Evolutionary conservation across 2,888 invertebrate species (phyloP).

Genomic region (Pseudoips prasinana): DNA sequence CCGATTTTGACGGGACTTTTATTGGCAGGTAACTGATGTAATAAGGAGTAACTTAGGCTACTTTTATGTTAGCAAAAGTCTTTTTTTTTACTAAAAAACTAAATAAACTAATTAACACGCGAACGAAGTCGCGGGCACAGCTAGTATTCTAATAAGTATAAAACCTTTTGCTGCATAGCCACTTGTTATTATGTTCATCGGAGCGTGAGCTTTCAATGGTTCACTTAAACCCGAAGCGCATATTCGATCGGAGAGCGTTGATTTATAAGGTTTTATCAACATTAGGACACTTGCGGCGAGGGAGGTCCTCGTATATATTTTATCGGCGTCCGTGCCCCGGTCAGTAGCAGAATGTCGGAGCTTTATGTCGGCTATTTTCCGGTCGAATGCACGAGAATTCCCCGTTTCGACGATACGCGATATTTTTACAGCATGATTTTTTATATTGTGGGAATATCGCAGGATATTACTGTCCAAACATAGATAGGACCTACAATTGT

Average conservation of each 20-base stretch:
- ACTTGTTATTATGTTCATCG: no score
- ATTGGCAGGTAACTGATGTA: no score
- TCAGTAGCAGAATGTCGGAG: slow-evolving; percentile 64
- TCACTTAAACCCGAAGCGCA: no score
- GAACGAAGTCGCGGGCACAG: no score
- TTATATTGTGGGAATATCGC: slow-evolving; percentile 41
- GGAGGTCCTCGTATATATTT: slow-evolving; percentile 50
- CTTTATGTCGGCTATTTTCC: slow-evolving; percentile 79
- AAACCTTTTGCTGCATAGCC: no score
- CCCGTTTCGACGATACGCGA: slow-evolving; percentile 60
- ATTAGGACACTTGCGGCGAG: slow-evolving; percentile 47
- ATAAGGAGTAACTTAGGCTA: no score
- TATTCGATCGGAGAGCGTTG: slow-evolving; percentile 10
- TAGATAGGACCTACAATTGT: slow-evolving; percentile 1
- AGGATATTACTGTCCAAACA: slow-evolving; percentile 12
- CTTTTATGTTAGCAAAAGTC: no score
- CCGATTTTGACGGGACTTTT: no score
- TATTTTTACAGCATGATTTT: slow-evolving; percentile 63
- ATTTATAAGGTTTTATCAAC: slow-evolving; percentile 37
- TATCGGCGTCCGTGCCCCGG: slow-evolving; percentile 60
- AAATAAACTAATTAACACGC: no score
- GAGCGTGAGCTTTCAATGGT: no score
- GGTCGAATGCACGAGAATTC: slow-evolving; percentile 69
- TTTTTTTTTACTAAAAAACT: no score
- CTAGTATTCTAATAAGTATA: no score